Conservation (phyloP, 2,797 vertebrate species). For the Muscicapa comitata region DNA sequence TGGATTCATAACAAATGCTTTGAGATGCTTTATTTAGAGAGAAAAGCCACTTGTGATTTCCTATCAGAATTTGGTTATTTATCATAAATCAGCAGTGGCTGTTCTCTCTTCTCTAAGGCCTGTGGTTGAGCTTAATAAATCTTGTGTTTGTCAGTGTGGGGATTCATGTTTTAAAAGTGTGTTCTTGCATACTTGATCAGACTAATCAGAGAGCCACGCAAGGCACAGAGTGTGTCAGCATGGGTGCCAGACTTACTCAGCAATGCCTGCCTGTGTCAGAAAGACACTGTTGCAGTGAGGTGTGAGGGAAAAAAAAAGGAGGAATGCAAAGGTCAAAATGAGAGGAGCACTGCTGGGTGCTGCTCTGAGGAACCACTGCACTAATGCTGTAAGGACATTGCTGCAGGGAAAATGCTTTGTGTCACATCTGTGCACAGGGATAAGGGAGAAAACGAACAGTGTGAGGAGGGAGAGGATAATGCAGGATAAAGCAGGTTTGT, state of each 20-base stretch:
- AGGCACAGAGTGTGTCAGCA: conserved; percentile 24
- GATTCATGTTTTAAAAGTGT: conserved; percentile 70
- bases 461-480: background rate
- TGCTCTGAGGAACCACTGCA: background rate
- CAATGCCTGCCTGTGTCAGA: conserved; percentile 33
- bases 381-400: conserved; percentile 35
- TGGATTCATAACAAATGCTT: conserved; percentile 74
- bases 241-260: conserved; percentile 57
- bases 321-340: conserved; percentile 28
- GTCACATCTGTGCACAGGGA: background rate
- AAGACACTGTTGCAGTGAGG: background rate
- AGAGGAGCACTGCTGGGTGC: conserved; percentile 14
- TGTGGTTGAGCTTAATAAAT: conserved; percentile 66
- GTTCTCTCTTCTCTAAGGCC: conserved; percentile 64
- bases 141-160: conserved; percentile 53
- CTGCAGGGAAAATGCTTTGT: conserved; percentile 38
- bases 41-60: conserved; percentile 76
- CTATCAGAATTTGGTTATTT: conserved; percentile 76
- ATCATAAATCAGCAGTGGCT: conserved; percentile 70
- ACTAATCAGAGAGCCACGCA: conserved; percentile 60
- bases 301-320: background rate
- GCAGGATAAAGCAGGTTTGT: background rate
- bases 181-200: conserved; percentile 70
- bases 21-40: conserved; percentile 75
- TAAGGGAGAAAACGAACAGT: conserved; percentile 23